These are phyloP conservation scores for Pelobates fuscus DNA, from an alignment of 2,113 vertebrate species.

Conservation along the genomic window DNA sequence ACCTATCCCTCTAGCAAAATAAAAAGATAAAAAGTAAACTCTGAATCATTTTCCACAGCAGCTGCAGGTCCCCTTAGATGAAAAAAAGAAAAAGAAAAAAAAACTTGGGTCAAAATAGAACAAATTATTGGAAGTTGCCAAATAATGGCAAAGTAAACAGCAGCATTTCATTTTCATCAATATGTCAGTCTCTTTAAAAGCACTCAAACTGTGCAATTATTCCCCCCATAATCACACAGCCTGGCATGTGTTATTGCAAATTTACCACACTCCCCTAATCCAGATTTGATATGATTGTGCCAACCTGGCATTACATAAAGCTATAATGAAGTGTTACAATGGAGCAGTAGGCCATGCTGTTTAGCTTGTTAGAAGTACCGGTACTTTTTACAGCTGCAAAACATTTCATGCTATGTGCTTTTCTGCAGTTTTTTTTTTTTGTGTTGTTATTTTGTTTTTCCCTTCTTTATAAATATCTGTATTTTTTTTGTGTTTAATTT, in stretches of 20 bases:
- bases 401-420: conserved; percentile 2
- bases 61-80: conserved; percentile 13
- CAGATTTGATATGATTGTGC: conserved; percentile 35
- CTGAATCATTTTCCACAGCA: no score
- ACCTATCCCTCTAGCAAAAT: neutral
- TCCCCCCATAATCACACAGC: conserved; percentile 33
- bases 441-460: neutral
- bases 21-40: no score
- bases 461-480: neutral
- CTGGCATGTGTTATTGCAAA: conserved; percentile 25
- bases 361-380: neutral
- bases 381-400: conserved; percentile 15
- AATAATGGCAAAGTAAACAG: conserved; percentile 40
- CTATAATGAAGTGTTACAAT: conserved; percentile 24
- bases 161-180: conserved; percentile 30
- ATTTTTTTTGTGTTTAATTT: neutral
- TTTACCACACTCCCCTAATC: conserved; percentile 31
- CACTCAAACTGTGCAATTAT: conserved; percentile 44
- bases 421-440: neutral
- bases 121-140: conserved; percentile 41
- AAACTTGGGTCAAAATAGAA: conserved; percentile 29
- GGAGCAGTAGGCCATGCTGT: conserved; percentile 9
- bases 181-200: conserved; percentile 43
- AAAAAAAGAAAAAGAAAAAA: neutral
- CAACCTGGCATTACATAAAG: conserved; percentile 30